Percentiles rank a stretch among this genome's conserved stretches.
These are phyloP conservation scores for Iguana delicatissima DNA, from an alignment of 2,797 vertebrate genomes.

Conservation along the genomic window DNA sequence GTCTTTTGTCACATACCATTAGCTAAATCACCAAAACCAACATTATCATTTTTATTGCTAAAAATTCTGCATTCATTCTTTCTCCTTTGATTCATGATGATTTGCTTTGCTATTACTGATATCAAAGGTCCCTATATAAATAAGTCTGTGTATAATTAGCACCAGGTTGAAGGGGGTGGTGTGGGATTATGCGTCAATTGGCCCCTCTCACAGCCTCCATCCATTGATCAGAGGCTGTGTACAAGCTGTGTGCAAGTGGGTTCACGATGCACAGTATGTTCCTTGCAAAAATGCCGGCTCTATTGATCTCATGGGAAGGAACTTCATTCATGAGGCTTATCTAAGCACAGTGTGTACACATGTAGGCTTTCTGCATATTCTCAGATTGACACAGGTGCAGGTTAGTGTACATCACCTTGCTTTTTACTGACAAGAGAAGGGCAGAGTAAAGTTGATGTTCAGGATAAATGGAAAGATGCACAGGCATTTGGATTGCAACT, in stretches of 20 bases:
- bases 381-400: not conserved
- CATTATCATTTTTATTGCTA: not conserved
- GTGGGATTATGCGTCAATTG: not conserved
- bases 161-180: not conserved
- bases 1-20: too few relatives aligned
- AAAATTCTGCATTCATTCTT: not conserved
- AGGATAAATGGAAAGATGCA: too few relatives aligned
- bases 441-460: not conserved
- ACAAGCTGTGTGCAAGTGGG: not conserved
- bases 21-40: too few relatives aligned
- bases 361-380: not conserved
- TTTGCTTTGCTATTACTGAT: conserved; percentile 30
- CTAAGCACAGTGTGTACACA: not conserved
- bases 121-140: conserved; percentile 23
- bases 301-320: not conserved
- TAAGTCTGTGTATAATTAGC: not conserved
- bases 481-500: too few relatives aligned
- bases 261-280: not conserved
- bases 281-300: not conserved
- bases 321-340: not conserved
- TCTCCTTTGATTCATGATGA: not conserved
- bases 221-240: not conserved
- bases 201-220: not conserved
- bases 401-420: not conserved
- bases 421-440: fast-evolving